Percentiles rank a stretch among this genome's conserved stretches.
Conservation (phyloP, 35 echinoderm and acorn worm species). For the Anneissia japonica region DNA sequence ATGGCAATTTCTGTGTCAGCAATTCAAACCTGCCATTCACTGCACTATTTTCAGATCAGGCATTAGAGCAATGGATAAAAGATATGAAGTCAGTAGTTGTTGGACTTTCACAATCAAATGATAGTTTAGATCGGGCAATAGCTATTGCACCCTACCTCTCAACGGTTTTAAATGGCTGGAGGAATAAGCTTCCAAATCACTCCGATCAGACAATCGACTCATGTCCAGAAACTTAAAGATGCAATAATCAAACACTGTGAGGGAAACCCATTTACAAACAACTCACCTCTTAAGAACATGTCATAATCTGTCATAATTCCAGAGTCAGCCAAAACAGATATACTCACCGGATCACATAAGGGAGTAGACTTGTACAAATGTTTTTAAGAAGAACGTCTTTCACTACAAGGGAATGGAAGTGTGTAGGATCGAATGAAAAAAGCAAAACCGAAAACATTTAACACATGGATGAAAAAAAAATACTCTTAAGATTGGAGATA, state of each 20-base stretch:
- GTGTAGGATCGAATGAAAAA: constrained; percentile 17
- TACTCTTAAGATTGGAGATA: not conserved
- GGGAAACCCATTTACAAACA: constrained; percentile 19
- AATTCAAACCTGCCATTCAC: constrained; percentile 8
- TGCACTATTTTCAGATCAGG: constrained; percentile 5
- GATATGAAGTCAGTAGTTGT: constrained; percentile 29
- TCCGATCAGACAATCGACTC: constrained; percentile 22
- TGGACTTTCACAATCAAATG: constrained; percentile 12
- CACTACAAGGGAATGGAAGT: constrained; percentile 1
- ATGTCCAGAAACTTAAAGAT: constrained; percentile 23
- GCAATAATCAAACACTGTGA: constrained; percentile 9
- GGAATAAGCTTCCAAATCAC: constrained; percentile 7
- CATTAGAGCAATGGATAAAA: constrained; percentile 20
- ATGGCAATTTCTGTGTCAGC: constrained; percentile 24
- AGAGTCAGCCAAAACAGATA: constrained; percentile 28
- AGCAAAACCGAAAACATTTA: constrained; percentile 8
- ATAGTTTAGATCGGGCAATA: constrained; percentile 23
- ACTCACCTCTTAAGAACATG: constrained; percentile 21
- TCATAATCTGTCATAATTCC: constrained; percentile 17
- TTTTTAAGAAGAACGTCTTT: constrained; percentile 8
- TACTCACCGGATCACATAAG: constrained; percentile 12
- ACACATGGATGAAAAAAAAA: constrained; percentile 13
- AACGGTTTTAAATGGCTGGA: not conserved
- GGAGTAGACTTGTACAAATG: not conserved
- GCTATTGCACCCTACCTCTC: constrained; percentile 14